Evolutionary conservation across 2,113 vertebrate genomes (phyloP), one percentile per base, ranked within the genome.

Genomic region (Acanthisitta chloris): DNA sequence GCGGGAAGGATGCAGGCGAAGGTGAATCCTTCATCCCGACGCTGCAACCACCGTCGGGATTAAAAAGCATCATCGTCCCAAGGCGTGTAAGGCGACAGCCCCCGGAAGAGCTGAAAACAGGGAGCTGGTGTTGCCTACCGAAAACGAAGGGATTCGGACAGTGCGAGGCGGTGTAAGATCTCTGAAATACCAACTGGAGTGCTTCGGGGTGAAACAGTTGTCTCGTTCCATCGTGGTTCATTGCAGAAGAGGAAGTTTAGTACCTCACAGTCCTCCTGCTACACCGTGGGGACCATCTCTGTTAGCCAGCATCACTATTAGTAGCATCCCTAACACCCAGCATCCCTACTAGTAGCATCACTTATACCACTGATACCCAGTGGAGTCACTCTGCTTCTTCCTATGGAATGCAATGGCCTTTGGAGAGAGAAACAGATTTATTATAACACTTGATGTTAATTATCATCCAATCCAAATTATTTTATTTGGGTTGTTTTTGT

Each of bases 1-100:
- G n/a, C n/a, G n/a, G n/a, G n/a, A n/a, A n/a, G n/a, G n/a, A n/a
- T n/a, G n/a, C n/a, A n/a, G n/a, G n/a, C n/a, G n/a, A n/a, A n/a
- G n/a, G n/a, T n/a, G n/a, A n/a, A 54, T 5, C 55, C 72, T 17
- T 3, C 49, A 4, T 15, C 12, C 28, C 12, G 10, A 7, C 12
- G 10, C 5, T 4, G 36, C 12, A 28, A 4, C 28, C 49, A 18
- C 17, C 10, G 8, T 48, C 6, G 14, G 20, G 8, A 1, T 34
- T 24, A 4, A 17, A 76, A 31, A 28, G 23, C 21, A 10, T 1
- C 51, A 1, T 8, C 52, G 5, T 18, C 40, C 31, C 34, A 2
- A 29, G 12, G 7, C 15, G 40, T 12, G 69, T 12, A 20, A 23
- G 57, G 46, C 3, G 7, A 40, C 26, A 33, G 20, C 10, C 5